These are phyloP conservation scores for Vireo altiloquus DNA, from an alignment of 2,113 vertebrate genomes.

Conservation along the genomic window DNA sequence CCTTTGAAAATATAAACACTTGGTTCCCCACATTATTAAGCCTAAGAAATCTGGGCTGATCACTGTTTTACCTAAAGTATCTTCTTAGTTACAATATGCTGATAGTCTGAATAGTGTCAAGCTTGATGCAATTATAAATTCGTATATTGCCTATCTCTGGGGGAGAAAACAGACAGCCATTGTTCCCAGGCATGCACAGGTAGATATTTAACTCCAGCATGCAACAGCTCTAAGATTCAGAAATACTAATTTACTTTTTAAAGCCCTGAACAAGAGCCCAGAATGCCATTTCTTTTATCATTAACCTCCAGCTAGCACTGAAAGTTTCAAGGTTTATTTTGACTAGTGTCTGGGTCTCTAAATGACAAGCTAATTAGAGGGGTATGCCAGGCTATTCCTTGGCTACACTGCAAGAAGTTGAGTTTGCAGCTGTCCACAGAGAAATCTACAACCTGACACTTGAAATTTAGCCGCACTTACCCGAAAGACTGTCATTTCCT, in stretches of 20 bases:
- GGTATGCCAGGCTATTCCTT: conserved; percentile 43
- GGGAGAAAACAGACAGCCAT: background rate
- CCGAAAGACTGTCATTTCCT: conserved; percentile 96
- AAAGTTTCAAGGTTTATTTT: conserved; percentile 71
- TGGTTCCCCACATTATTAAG: background rate
- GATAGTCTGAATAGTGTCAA: background rate
- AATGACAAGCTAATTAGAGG: conserved; percentile 73
- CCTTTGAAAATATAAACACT: background rate
- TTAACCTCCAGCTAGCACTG: conserved; percentile 44
- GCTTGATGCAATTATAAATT: background rate
- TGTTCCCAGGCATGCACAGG: background rate
- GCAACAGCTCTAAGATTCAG: background rate
- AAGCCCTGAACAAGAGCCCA: conserved; percentile 8
- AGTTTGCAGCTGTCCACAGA: conserved; percentile 60
- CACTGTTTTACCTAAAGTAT: background rate
- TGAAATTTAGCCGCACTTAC: conserved; percentile 77
- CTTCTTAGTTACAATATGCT: background rate
- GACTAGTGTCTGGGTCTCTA: conserved; percentile 66
- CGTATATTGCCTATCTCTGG: background rate
- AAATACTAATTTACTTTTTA: conserved; percentile 37
- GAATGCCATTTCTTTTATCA: conserved; percentile 47
- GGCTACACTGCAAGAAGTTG: conserved; percentile 11
- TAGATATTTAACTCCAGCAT: background rate
- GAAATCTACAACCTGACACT: conserved; percentile 50
- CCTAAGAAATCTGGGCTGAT: background rate